Conservation (phyloP, 53 echinoderm and acorn worm genomes). For the Holothuria scabra region DNA sequence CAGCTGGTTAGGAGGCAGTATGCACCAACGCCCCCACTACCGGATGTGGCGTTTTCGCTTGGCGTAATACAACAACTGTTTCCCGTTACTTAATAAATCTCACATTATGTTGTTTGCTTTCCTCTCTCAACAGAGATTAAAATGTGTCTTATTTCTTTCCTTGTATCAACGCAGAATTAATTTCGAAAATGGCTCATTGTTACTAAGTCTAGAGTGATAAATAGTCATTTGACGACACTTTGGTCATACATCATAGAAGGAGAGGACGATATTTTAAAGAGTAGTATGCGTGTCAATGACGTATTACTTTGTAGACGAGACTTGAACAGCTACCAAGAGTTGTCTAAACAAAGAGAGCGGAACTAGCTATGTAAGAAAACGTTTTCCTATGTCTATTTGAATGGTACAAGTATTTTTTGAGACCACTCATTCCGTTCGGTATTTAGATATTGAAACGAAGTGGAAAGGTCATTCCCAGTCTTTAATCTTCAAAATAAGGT, state of each 20-base stretch:
- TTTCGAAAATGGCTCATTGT: constrained; percentile 52
- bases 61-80: background rate
- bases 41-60: constrained; percentile 15
- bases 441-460: no score
- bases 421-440: no score
- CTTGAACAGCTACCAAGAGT: constrained; percentile 12
- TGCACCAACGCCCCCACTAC: background rate
- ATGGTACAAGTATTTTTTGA: no score
- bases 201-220: constrained; percentile 37
- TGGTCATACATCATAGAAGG: constrained; percentile 22
- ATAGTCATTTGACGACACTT: constrained; percentile 28
- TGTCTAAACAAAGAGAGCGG: constrained; percentile 31
- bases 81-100: constrained; percentile 37
- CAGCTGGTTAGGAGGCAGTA: background rate
- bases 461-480: no score
- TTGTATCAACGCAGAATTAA: constrained; percentile 41
- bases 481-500: no score
- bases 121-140: constrained; percentile 10
- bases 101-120: constrained; percentile 44
- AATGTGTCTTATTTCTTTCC: constrained; percentile 30
- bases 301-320: constrained; percentile 15
- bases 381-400: no score
- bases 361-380: no score
- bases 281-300: constrained; percentile 22
- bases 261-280: constrained; percentile 22